phyloP scores from a whole-genome alignment of 2,113 vertebrate genomes.

The Nibea coibor region DNA sequence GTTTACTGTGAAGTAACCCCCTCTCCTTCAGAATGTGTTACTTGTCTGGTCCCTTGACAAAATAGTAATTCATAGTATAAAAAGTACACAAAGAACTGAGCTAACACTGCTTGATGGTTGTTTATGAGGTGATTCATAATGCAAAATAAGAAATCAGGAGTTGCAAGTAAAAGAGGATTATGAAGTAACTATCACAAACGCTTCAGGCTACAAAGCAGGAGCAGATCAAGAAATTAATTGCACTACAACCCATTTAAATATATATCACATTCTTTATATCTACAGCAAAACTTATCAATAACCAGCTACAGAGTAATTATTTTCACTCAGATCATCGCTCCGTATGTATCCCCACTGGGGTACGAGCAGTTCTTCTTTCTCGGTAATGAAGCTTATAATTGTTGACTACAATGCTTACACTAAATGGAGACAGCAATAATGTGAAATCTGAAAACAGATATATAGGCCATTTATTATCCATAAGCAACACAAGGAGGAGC shows the following conservation, averaged over 20 bases:
- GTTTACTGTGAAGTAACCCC: background rate
- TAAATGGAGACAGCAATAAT: background rate
- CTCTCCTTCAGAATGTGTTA: background rate
- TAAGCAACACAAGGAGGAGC: background rate
- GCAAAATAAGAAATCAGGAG: background rate
- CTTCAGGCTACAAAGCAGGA: constrained; percentile 30
- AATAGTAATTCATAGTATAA: background rate
- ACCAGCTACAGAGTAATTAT: background rate
- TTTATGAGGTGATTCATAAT: background rate
- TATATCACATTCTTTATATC: constrained; percentile 19
- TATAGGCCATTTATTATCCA: background rate
- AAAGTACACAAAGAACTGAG: background rate
- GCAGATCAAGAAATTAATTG: constrained; percentile 40
- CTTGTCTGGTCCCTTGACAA: constrained; percentile 20
- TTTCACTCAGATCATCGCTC: constrained; percentile 9
- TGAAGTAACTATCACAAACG: background rate
- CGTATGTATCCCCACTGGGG: background rate
- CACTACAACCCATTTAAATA: constrained; percentile 27
- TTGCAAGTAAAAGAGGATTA: background rate
- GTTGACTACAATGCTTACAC: background rate
- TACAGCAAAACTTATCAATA: constrained; percentile 24
- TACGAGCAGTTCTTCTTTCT: constrained; percentile 1
- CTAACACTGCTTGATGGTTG: constrained; percentile 4
- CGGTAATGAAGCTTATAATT: background rate
- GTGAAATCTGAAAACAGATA: constrained; percentile 5